Evolutionary conservation across 2,888 invertebrate species (phyloP).

Genomic region (Lomographa bimaculata): DNA sequence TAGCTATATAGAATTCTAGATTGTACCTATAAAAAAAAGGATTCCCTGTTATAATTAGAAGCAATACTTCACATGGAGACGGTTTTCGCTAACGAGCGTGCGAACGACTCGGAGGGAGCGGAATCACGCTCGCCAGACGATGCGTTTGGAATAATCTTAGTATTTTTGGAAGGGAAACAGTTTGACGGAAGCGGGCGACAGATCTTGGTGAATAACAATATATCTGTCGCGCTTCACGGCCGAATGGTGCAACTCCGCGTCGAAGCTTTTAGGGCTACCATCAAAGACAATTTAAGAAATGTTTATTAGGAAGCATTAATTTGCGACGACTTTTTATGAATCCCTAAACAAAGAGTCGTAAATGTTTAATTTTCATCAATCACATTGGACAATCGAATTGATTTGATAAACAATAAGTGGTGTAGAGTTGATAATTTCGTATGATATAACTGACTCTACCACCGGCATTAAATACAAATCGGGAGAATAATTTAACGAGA

Average conservation of each 20-base stretch:
- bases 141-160: conserved; percentile 61
- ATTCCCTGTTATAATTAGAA: conserved; percentile 21
- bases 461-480: no score
- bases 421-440: no score
- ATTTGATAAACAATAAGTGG: no score
- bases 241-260: conserved; percentile 33
- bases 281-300: conserved; percentile 8
- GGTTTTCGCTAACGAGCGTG: conserved; percentile 47
- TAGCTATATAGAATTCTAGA: no score
- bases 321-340: no score
- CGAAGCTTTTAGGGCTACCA: conserved; percentile 5
- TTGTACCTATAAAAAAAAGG: no score
- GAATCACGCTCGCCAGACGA: conserved; percentile 56
- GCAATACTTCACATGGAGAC: conserved; percentile 24
- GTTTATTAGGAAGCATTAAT: no score
- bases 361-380: no score
- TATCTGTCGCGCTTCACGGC: conserved; percentile 63
- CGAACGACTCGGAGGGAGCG: conserved; percentile 41
- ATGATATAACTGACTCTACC: no score
- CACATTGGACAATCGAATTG: no score
- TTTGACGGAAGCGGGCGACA: conserved; percentile 66
- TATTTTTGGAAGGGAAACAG: conserved; percentile 71
- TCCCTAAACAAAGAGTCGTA: no score
- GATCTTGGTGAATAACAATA: conserved; percentile 70
- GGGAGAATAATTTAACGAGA: no score